A percentile compares a stretch with the other conserved stretches of the same genome.
Evolutionary conservation across 2,888 invertebrate genomes (phyloP).

Genomic region (Crioceris asparagi): DNA sequence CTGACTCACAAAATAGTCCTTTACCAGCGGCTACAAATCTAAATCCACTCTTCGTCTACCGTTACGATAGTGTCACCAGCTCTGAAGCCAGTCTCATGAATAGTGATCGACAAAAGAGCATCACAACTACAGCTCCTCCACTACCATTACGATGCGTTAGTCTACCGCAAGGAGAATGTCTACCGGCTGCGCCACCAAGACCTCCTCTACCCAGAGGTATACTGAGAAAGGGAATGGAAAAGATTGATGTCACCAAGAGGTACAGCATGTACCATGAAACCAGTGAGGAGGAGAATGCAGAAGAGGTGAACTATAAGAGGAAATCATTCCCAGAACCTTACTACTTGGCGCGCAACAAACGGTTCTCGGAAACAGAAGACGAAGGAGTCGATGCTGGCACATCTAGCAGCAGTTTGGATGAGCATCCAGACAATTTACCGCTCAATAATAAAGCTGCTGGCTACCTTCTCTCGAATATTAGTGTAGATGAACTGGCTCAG

Average conservation of each 20-base stretch:
- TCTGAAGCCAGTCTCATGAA: constrained; percentile 58
- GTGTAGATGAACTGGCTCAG: constrained; percentile 43
- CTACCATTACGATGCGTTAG: constrained; percentile 60
- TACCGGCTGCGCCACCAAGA: constrained; percentile 35
- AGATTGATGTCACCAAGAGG: constrained; percentile 27
- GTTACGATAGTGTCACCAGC: constrained; percentile 66
- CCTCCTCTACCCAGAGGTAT: constrained; percentile 50
- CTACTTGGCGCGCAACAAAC: constrained; percentile 26
- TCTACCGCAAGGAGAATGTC: constrained; percentile 47
- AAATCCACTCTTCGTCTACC: constrained; percentile 70
- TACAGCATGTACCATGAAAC: constrained; percentile 71
- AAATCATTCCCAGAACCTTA: constrained; percentile 68
- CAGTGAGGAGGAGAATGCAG: constrained; percentile 41
- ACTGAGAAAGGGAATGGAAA: constrained; percentile 36
- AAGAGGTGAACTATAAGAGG: constrained; percentile 47
- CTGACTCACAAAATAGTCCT: constrained; percentile 63
- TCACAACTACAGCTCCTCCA: constrained; percentile 39
- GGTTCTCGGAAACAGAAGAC: constrained; percentile 42
- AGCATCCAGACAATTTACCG: constrained; percentile 37
- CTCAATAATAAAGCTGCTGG: constrained; percentile 17
- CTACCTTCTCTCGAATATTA: background rate
- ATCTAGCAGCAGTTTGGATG: constrained; percentile 48
- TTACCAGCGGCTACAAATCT: constrained; percentile 48
- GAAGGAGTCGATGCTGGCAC: constrained; percentile 48
- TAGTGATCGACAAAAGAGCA: constrained; percentile 43